Conservation (phyloP, 2,888 invertebrate genomes). For the Trissolcus brochymenae region DNA sequence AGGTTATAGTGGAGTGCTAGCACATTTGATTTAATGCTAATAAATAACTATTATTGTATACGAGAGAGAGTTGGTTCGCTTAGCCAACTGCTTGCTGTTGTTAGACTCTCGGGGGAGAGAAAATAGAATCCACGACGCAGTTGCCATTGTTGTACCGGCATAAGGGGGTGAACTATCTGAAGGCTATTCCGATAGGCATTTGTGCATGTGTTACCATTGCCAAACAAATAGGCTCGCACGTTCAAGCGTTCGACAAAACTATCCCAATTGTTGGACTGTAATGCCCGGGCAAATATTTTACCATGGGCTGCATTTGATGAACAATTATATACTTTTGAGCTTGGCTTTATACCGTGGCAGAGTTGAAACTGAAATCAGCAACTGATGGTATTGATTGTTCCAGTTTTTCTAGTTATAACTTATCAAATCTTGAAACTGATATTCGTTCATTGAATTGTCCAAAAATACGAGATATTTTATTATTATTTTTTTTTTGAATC, state of each 20-base stretch:
- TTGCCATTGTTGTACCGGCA: conserved; percentile 72
- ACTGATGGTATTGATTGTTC: too few species aligned
- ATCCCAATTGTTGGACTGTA: too few species aligned
- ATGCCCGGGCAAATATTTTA: too few species aligned
- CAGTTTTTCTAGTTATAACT: too few species aligned
- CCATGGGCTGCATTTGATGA: too few species aligned
- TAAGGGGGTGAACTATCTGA: conserved; percentile 65
- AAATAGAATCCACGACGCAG: conserved; percentile 76
- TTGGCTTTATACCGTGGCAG: neutral
- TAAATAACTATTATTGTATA: conserved; percentile 75
- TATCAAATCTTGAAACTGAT: too few species aligned
- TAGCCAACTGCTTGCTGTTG: conserved; percentile 60
- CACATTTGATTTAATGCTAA: conserved; percentile 76
- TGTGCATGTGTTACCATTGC: conserved; percentile 48
- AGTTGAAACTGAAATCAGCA: neutral
- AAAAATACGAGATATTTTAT: too few species aligned
- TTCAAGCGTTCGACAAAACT: too few species aligned
- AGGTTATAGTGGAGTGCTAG: conserved; percentile 66
- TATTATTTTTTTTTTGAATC: too few species aligned
- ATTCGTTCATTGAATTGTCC: too few species aligned
- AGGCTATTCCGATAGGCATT: conserved; percentile 38
- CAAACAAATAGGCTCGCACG: conserved; percentile 2
- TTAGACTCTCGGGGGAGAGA: conserved; percentile 70
- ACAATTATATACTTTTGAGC: too few species aligned
- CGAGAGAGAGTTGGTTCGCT: conserved; percentile 59